Evolutionary conservation across 2,113 vertebrate genomes (phyloP).

Genomic region (Colaptes auratus): DNA sequence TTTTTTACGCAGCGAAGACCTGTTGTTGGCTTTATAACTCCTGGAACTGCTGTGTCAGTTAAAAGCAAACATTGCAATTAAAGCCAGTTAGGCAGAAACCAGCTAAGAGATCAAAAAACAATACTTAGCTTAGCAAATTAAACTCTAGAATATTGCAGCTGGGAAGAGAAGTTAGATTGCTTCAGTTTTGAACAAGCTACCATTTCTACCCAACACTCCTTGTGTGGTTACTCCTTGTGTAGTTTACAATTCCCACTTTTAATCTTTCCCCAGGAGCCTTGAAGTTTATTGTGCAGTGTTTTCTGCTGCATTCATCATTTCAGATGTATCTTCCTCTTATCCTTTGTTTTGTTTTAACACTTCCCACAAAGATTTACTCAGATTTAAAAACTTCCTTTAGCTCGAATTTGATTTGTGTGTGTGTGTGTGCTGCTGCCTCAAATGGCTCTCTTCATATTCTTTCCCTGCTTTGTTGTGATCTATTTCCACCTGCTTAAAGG

Average conservation of each 20-base stretch:
- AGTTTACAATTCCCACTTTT: conserved; percentile 27
- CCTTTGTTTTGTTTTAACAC: conserved; percentile 12
- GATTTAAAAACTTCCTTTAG: not conserved
- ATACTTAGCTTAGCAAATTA: not conserved
- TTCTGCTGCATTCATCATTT: not conserved
- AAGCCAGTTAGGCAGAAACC: conserved; percentile 36
- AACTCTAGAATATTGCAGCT: not conserved
- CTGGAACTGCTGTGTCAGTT: not conserved
- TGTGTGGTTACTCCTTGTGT: accelerated
- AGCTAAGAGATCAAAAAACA: conserved; percentile 16
- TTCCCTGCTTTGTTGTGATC: not conserved
- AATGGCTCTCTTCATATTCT: not conserved
- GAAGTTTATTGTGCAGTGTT: not conserved
- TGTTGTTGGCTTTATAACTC: not conserved
- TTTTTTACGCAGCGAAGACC: not conserved
- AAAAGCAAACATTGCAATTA: conserved; percentile 36
- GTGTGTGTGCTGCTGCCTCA: not conserved
- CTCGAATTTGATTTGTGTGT: not conserved
- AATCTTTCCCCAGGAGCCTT: not conserved
- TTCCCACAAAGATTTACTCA: not conserved
- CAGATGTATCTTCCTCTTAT: not conserved
- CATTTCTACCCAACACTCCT: not conserved
- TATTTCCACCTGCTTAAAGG: conserved; percentile 21
- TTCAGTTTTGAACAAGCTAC: not conserved
- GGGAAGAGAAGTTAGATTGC: conserved; percentile 1